Evolutionary conservation across 2,888 invertebrate species (phyloP), one percentile per base, ranked within the genome.

Genomic region (Aphodius sticticus): DNA sequence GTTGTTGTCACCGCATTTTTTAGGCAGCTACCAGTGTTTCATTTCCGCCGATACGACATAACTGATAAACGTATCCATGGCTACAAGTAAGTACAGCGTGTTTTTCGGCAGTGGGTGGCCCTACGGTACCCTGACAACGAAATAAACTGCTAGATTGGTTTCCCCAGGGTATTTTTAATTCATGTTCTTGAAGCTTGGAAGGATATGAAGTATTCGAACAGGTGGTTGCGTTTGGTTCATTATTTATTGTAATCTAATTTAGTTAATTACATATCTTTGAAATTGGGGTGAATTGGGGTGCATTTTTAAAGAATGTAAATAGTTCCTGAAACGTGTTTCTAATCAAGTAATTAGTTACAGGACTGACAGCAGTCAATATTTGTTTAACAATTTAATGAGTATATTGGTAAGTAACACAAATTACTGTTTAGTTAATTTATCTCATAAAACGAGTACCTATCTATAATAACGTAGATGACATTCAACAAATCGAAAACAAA

Each of bases 31-130:
- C 38, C 80, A 79, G 80, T 81, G 82, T 81, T 81, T 82, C 80
- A 81, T 76, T 79, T 80, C 80, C 53, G 53, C 53, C 81, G 76
- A 80, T 81, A 81, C 77, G 79, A 80, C 79, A 75, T 69, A 69
- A 53, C 53, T 14, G 77, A 79, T 78, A 83, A 83, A 83, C 83
- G 80, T 83, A 76, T 78, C 82, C 82, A 82, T 83, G 77, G 81
- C 78, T 74, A 81, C 53, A 53, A 53, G 3, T 53, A 53, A 53
- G 26, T 26, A 26, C 81, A 16, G 76, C 76, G 79, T 81, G 81
- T 81, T 69, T 75, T 81, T 81, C 69, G 26, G 77, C 69, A 12
- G 7, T 7, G 53, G 53, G 7, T 53, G 12, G 12, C 53, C 53
- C 53, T 53, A 12, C 53, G 9, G 53, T 53, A 53, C 53, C 53